phyloP scores from a whole-genome alignment of 2,888 invertebrate species.

The Argynnis bischoffii region DNA sequence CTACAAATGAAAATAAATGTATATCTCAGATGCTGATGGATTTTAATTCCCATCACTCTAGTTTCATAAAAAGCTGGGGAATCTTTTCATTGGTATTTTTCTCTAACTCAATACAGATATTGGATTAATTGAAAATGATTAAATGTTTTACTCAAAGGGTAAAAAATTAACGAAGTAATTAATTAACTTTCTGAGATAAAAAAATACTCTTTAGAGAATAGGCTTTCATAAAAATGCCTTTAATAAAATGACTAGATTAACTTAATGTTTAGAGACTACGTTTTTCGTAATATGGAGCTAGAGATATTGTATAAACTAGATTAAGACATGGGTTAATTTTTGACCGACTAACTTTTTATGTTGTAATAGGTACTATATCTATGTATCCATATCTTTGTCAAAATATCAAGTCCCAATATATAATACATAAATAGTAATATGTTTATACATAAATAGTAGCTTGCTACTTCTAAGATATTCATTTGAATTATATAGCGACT shows the following conservation, averaged over 20 bases:
- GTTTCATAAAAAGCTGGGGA: constrained; percentile 27
- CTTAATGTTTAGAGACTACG: constrained; percentile 1
- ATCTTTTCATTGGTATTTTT: constrained; percentile 58
- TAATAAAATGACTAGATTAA: constrained; percentile 16
- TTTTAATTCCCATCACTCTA: constrained; percentile 29
- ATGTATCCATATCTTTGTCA: too few species aligned
- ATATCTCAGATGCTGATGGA: constrained; percentile 3
- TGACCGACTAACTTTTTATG: too few species aligned
- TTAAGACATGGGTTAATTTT: too few species aligned
- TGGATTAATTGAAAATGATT: constrained; percentile 46
- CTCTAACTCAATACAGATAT: constrained; percentile 71
- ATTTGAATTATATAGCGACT: too few species aligned
- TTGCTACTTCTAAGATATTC: too few species aligned
- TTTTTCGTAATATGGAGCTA: neutral
- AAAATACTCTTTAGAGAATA: constrained; percentile 5
- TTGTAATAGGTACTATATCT: too few species aligned
- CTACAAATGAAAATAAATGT: constrained; percentile 1
- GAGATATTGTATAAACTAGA: too few species aligned
- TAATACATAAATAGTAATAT: too few species aligned
- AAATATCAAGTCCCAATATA: too few species aligned
- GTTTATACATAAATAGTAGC: too few species aligned
- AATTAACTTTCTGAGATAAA: constrained; percentile 14
- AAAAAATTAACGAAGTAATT: constrained; percentile 15
- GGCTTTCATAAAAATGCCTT: constrained; percentile 9
- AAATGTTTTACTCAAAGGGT: constrained; percentile 13